Percentiles rank a stretch among this genome's conserved stretches.
These are phyloP conservation scores for Stegodyphus mimosarum DNA, from an alignment of 1,140 invertebrate species.

Conservation along the genomic window DNA sequence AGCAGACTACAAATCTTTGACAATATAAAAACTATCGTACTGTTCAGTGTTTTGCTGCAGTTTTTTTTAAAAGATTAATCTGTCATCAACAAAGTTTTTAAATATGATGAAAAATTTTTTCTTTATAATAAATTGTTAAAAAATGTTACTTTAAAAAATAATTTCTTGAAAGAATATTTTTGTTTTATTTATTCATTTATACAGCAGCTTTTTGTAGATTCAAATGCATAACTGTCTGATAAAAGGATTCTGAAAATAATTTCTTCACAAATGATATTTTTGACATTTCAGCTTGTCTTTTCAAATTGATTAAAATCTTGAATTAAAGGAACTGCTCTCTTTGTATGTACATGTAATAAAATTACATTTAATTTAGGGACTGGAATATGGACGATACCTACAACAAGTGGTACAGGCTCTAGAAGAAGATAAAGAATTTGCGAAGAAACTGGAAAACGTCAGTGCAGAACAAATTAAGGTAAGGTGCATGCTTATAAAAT, in stretches of 20 bases:
- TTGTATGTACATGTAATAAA: no score
- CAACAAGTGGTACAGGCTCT: slow-evolving; percentile 86
- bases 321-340: no score
- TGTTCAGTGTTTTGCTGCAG: no score
- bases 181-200: not conserved
- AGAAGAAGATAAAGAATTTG: slow-evolving; percentile 86
- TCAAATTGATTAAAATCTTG: not conserved
- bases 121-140: no score
- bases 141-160: no score
- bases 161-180: no score
- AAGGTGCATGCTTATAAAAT: slow-evolving; percentile 61
- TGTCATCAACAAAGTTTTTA: no score
- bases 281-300: not conserved
- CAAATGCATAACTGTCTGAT: not conserved
- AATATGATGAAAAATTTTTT: no score
- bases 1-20: no score
- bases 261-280: not conserved
- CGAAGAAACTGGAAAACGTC: slow-evolving; percentile 83
- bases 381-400: slow-evolving; percentile 88
- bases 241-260: not conserved
- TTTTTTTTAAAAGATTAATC: no score
- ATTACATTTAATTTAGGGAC: slow-evolving; percentile 61
- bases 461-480: slow-evolving; percentile 83
- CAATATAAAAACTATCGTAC: no score
- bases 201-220: not conserved